These are phyloP conservation scores for Leiothrix lutea DNA, from an alignment of 2,113 vertebrate genomes.

Conservation along the genomic window DNA sequence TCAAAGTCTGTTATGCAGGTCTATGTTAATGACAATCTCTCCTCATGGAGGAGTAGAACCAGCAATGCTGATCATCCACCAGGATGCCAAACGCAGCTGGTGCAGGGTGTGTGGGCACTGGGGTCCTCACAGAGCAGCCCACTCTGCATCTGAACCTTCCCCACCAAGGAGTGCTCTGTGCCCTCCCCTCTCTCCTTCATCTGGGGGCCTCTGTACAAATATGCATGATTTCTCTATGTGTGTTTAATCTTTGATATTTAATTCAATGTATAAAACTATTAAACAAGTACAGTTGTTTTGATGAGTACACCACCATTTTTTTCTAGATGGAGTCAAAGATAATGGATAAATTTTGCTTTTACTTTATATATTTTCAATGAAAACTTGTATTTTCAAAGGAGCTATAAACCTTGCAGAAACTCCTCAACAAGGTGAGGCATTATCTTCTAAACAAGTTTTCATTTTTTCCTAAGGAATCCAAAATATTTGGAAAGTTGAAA, in stretches of 20 bases:
- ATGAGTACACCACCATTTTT: background rate
- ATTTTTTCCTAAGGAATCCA: background rate
- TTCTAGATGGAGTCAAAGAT: background rate
- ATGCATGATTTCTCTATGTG: background rate
- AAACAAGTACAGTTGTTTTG: background rate
- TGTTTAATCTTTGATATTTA: background rate
- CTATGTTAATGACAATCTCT: background rate
- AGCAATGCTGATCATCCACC: background rate
- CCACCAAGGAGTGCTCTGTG: background rate
- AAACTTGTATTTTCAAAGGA: background rate
- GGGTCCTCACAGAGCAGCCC: fast-evolving
- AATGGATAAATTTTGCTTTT: background rate
- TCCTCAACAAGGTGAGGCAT: background rate
- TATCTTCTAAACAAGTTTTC: background rate
- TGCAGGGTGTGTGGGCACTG: background rate
- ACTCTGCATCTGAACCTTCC: background rate
- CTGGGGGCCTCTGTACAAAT: background rate
- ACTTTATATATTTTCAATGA: background rate
- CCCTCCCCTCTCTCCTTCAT: background rate
- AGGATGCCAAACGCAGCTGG: background rate
- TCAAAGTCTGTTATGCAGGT: background rate
- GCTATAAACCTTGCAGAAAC: background rate
- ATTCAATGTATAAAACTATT: background rate
- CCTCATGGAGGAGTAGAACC: background rate
- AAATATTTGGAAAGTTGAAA: background rate